Conservation (phyloP, 2,888 invertebrate genomes). For the Proisotoma minuta region DNA sequence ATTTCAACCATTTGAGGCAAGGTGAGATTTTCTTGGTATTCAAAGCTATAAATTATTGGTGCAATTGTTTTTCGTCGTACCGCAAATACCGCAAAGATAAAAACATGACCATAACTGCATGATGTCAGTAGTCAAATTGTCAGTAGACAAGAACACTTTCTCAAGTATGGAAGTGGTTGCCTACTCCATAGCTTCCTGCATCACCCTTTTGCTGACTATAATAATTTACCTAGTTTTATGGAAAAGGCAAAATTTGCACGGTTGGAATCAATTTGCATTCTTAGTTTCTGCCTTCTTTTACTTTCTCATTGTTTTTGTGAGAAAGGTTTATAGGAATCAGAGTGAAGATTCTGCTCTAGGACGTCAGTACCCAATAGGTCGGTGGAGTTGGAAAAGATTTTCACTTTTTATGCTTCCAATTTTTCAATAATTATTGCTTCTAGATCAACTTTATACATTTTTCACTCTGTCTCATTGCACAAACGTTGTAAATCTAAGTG, state of each 20-base stretch:
- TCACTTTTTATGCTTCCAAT: no score
- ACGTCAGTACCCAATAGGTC: no score
- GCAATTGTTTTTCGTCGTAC: no score
- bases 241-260: not conserved
- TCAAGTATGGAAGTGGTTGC: not conserved
- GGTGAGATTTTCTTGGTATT: no score
- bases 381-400: no score
- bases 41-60: no score
- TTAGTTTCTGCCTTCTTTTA: not conserved
- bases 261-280: constrained; percentile 1
- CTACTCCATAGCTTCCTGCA: not conserved
- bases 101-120: no score
- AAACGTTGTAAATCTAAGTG: not conserved
- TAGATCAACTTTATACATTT: not conserved
- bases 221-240: not conserved
- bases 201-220: not conserved
- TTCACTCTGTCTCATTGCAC: not conserved
- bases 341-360: no score
- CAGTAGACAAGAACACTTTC: no score
- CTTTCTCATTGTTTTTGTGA: not conserved
- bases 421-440: not conserved
- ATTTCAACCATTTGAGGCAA: no score
- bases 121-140: no score
- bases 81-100: no score
- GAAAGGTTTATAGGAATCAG: not conserved